Evolutionary conservation across 2,888 invertebrate species (phyloP), one percentile per base, ranked within the genome.

Genomic region (Drosophila stalkeri): DNA sequence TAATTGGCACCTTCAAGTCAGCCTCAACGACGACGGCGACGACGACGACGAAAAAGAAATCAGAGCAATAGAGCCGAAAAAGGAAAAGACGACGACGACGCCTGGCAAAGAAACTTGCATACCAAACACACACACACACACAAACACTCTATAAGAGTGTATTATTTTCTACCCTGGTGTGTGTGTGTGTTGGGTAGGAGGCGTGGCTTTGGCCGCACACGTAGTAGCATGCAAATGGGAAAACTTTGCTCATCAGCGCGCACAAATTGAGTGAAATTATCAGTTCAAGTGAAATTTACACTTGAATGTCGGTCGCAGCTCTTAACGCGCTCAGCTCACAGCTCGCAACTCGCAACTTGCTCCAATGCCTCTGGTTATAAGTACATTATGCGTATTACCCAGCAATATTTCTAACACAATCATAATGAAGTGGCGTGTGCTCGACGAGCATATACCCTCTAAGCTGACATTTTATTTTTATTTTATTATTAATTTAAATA

Each of bases 261-360:
- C 86, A 81, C 87, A 86, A 86, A 90, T 86, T 86, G 86, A 90
- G 86, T 86, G 74, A 86, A 86, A 90, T 86, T 86, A 86, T 89
- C 86, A 86, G 90, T 86, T 86, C 85, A 86, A 86, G 90, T 89
- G 86, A 86, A 90, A 89, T 90, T 86, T 86, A 86, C 85, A 86
- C 90, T 88, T 88, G 86, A 79, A 73, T 84, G 82, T 84, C 75
- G 84, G 82, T 84, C 73, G 84, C 70, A n/a, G 64, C 79, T 70
- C 54, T 72, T 37, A 51, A 23, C 56, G 27, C 71, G 23, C 33
- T 9, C 33, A 33, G 9, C 33, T 33, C 31, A 8, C 18, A 47
- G 47, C 27, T 27, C 57, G 27, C n/a, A 52, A 46, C 16, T 20
- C 39, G 46, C 66, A 39, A 46, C 49, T 51, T 51, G 49, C 33